Conservation (phyloP, 2,113 vertebrate genomes). For the Edolisoma coerulescens region DNA sequence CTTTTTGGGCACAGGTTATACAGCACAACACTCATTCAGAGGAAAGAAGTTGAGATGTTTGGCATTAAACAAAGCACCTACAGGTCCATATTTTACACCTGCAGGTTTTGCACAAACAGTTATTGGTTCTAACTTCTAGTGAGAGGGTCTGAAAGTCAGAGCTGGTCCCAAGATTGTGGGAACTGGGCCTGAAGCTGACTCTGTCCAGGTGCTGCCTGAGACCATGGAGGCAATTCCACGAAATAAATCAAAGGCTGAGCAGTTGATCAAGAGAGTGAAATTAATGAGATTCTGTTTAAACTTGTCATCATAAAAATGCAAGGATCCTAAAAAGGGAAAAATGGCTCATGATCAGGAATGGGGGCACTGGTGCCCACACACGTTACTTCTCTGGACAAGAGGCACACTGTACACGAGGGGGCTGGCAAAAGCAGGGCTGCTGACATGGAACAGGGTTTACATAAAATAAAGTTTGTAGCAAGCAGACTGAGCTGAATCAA, state of each 20-base stretch:
- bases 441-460: background rate
- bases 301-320: background rate
- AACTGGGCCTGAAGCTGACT: background rate
- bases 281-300: background rate
- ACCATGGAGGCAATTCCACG: background rate
- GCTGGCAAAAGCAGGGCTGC: background rate
- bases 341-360: background rate
- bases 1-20: background rate
- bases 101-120: background rate
- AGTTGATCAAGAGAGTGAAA: background rate
- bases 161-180: rapidly evolving
- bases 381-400: background rate
- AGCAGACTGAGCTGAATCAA: background rate
- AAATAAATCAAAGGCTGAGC: background rate
- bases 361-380: background rate
- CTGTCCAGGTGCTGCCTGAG: background rate
- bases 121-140: background rate
- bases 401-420: rapidly evolving
- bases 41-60: background rate
- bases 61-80: background rate
- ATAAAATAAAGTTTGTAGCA: background rate
- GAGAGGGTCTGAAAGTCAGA: background rate
- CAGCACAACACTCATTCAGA: background rate
- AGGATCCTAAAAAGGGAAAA: background rate
- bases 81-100: background rate